These are phyloP conservation scores for Lepilemur ruficaudatus DNA, from an alignment of 2,797 vertebrate genomes.

Conservation along the genomic window DNA sequence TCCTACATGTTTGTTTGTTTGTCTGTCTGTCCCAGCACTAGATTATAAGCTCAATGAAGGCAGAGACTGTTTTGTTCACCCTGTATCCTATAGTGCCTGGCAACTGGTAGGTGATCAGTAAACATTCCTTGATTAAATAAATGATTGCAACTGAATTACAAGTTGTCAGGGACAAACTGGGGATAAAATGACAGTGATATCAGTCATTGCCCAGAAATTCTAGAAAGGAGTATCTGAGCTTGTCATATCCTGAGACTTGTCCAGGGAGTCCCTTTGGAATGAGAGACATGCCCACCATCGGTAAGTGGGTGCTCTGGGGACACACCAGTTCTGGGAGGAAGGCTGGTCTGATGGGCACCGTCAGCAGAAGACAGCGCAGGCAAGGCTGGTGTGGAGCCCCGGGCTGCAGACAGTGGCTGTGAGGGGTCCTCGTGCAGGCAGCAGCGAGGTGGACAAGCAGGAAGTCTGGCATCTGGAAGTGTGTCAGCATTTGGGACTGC, in stretches of 20 bases:
- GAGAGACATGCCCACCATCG: neutral
- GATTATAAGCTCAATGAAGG: neutral
- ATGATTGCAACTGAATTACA: neutral
- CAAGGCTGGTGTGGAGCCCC: neutral
- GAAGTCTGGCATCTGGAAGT: neutral
- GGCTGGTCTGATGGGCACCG: neutral
- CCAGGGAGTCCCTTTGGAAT: neutral
- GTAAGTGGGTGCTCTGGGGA: neutral
- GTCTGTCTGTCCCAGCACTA: neutral
- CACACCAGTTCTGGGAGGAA: neutral
- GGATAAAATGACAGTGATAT: neutral
- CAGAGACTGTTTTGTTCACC: neutral
- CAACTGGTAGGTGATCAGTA: neutral
- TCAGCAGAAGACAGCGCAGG: neutral
- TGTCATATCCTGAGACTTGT: neutral
- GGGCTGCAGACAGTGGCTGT: neutral
- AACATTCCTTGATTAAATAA: neutral
- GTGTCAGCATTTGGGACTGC: neutral
- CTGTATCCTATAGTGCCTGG: neutral
- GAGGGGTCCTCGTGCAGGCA: neutral
- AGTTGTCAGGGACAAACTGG: neutral
- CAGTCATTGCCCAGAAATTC: neutral
- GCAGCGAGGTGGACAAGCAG: neutral
- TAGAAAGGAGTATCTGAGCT: neutral
- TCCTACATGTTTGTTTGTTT: neutral